Conservation (phyloP, 2,113 vertebrate species). For the Sisor rabdophorus region DNA sequence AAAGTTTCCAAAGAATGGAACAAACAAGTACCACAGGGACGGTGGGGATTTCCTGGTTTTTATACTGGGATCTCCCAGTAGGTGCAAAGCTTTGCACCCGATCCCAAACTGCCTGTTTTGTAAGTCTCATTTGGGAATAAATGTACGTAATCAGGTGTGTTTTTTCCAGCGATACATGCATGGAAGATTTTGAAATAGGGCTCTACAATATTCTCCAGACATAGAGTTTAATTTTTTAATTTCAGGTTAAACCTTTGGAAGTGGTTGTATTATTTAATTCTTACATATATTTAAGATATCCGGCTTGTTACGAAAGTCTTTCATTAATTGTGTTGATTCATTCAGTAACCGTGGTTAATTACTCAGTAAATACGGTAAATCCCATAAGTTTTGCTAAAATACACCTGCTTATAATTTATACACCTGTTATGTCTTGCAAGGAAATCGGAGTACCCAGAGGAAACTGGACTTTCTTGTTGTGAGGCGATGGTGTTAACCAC, state of each 20-base stretch:
- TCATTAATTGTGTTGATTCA: neutral
- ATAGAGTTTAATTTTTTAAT: neutral
- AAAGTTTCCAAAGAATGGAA: slow-evolving; percentile 27
- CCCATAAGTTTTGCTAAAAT: neutral
- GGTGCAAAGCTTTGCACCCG: slow-evolving; percentile 13
- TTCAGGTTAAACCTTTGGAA: neutral
- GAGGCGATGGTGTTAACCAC: no score
- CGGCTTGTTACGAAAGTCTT: neutral
- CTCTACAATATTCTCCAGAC: neutral
- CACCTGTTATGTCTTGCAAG: neutral
- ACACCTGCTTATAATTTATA: neutral
- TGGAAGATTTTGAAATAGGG: neutral
- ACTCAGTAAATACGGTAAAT: neutral
- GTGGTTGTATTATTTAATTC: neutral
- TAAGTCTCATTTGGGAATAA: slow-evolving; percentile 28
- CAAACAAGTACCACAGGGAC: slow-evolving; percentile 7
- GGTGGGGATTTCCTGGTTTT: slow-evolving; percentile 31
- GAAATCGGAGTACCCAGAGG: no score
- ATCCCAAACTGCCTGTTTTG: slow-evolving; percentile 24
- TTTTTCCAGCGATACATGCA: neutral
- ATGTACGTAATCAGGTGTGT: slow-evolving; percentile 29
- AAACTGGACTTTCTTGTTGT: no score
- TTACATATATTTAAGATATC: neutral
- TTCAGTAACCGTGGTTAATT: neutral
- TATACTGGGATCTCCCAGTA: slow-evolving; percentile 12